Percentiles rank a stretch among this genome's conserved stretches.
phyloP scores from a whole-genome alignment of 2,113 vertebrate genomes.

The Scophthalmus maximus region DNA sequence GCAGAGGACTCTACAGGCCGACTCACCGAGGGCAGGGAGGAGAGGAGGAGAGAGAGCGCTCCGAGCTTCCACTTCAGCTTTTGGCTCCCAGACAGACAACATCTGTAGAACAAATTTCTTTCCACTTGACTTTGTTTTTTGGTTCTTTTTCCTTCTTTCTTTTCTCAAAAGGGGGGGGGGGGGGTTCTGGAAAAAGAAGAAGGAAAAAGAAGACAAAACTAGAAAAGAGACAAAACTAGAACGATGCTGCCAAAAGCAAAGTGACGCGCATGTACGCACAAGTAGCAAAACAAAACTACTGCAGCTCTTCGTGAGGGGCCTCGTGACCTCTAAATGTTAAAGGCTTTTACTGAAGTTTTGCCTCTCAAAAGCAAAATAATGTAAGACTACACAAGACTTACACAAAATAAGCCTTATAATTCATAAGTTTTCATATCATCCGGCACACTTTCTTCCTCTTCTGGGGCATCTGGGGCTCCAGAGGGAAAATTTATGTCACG shows the following conservation, averaged over 20 bases:
- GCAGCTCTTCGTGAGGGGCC: background rate
- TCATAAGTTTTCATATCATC: background rate
- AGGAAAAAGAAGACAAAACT: background rate
- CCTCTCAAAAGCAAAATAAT: background rate
- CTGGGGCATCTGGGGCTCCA: background rate
- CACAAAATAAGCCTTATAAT: background rate
- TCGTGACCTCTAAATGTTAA: background rate
- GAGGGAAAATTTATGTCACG: background rate
- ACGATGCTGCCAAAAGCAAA: background rate
- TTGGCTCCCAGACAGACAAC: constrained; percentile 47
- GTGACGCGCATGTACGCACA: background rate
- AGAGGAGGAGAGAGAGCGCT: constrained; percentile 16
- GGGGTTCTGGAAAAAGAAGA: too few species aligned
- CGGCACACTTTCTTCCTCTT: background rate
- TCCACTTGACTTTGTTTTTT: constrained; percentile 21
- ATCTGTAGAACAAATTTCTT: constrained; percentile 65
- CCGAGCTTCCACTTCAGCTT: constrained; percentile 7
- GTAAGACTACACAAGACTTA: background rate
- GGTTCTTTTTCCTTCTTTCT: background rate
- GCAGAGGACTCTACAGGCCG: constrained; percentile 18
- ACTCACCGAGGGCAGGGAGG: background rate
- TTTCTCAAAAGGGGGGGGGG: background rate
- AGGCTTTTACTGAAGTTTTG: background rate
- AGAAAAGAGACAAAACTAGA: background rate
- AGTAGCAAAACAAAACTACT: background rate